These are phyloP conservation scores for Harmothoe impar DNA, from an alignment of 2,888 invertebrate genomes.

Conservation along the genomic window DNA sequence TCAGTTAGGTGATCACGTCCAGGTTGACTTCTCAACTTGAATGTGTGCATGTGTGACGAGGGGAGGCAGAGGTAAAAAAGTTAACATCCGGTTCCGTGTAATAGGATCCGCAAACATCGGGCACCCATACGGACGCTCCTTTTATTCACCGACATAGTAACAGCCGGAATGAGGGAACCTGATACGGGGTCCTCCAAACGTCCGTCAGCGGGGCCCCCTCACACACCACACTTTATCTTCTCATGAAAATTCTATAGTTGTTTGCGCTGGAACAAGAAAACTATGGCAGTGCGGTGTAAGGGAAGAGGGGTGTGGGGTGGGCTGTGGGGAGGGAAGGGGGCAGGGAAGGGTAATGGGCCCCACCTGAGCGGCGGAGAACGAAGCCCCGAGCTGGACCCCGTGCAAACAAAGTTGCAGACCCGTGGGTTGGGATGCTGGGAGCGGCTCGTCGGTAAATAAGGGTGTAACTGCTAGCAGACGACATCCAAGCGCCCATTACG, in stretches of 20 bases:
- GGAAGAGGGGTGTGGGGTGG: not conserved
- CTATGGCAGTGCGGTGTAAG: not conserved
- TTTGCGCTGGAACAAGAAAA: conserved; percentile 35
- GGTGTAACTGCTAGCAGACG: not conserved
- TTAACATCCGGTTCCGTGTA: conserved; percentile 23
- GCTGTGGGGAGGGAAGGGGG: not conserved
- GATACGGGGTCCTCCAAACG: not conserved
- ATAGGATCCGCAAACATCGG: not conserved
- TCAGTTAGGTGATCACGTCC: not conserved
- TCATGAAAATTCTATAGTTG: conserved; percentile 37
- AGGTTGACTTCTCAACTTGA: not conserved
- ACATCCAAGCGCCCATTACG: conserved; percentile 22
- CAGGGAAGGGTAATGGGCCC: not conserved
- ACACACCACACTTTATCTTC: conserved; percentile 39
- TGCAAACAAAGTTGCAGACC: conserved; percentile 43
- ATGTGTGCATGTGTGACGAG: not conserved
- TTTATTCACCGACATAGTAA: conserved; percentile 38
- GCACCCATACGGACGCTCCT: not conserved
- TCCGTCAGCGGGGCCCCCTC: not conserved
- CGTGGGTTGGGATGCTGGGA: not conserved
- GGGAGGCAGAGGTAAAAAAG: conserved; percentile 17
- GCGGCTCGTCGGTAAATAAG: conserved; percentile 36
- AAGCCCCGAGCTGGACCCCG: not conserved
- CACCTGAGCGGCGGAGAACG: not conserved
- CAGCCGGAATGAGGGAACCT: conserved; percentile 8